Conservation (phyloP, 2,888 invertebrate genomes). For the Xylota sylvarum region DNA sequence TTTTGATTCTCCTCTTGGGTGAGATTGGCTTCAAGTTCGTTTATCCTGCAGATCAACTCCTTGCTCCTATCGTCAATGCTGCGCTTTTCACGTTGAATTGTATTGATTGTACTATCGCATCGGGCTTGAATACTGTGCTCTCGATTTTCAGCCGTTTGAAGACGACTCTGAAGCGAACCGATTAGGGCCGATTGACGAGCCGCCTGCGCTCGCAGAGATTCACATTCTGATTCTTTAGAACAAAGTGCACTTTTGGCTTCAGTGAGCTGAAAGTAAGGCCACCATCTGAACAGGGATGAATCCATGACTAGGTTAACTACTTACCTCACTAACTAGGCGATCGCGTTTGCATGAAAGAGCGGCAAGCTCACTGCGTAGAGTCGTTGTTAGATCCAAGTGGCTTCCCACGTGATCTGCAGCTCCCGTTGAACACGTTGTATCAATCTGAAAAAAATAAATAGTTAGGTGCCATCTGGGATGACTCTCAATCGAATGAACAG, state of each 20-base stretch:
- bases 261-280: conserved; percentile 86
- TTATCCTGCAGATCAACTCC: conserved; percentile 90
- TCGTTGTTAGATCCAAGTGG: conserved; percentile 89
- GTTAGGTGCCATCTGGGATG: too few species aligned
- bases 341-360: conserved; percentile 94
- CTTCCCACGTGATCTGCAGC: conserved; percentile 81
- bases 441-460: conserved; percentile 77
- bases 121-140: conserved; percentile 89
- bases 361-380: conserved; percentile 93
- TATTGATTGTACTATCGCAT: conserved; percentile 89
- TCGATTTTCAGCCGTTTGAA: conserved; percentile 91
- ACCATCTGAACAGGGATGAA: neutral
- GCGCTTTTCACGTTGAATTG: conserved; percentile 90
- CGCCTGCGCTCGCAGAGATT: conserved; percentile 93
- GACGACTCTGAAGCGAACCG: conserved; percentile 91
- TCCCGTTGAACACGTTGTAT: conserved; percentile 79
- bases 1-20: conserved; percentile 91
- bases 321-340: conserved; percentile 91
- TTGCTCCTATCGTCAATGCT: conserved; percentile 91
- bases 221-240: conserved; percentile 91
- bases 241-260: conserved; percentile 90
- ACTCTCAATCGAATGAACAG: too few species aligned
- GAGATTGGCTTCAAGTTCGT: conserved; percentile 90
- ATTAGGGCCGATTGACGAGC: conserved; percentile 93
- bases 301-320: conserved; percentile 33